Conservation (phyloP, 2,113 vertebrate genomes). For the Pachyramphus minor region DNA sequence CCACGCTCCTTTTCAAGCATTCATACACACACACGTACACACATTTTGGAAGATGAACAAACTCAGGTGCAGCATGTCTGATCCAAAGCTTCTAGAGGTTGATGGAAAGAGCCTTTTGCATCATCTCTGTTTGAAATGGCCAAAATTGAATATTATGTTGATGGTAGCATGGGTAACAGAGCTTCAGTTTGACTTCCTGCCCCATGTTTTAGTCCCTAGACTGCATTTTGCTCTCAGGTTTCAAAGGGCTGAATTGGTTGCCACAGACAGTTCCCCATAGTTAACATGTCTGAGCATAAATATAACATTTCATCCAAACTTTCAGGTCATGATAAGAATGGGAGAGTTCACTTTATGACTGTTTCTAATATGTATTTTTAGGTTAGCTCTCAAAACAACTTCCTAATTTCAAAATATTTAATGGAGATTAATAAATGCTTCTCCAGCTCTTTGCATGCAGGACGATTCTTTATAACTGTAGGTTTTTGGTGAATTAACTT, state of each 20-base stretch:
- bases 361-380: background rate
- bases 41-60: background rate
- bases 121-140: background rate
- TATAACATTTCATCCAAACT: background rate
- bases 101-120: background rate
- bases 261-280: background rate
- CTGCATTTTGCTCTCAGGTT: background rate
- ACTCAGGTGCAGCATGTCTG: background rate
- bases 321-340: background rate
- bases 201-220: background rate
- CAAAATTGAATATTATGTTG: background rate
- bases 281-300: background rate
- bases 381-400: background rate
- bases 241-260: constrained; percentile 2
- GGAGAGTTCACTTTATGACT: background rate
- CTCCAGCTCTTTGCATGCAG: background rate
- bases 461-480: background rate
- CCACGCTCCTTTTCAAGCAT: background rate
- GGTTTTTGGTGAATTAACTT: background rate
- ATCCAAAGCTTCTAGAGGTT: background rate
- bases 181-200: background rate
- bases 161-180: background rate
- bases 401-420: background rate
- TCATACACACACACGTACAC: rapidly evolving
- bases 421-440: background rate